These are phyloP conservation scores for Apolygus lucorum DNA, from an alignment of 1,140 invertebrate species.

Conservation along the genomic window DNA sequence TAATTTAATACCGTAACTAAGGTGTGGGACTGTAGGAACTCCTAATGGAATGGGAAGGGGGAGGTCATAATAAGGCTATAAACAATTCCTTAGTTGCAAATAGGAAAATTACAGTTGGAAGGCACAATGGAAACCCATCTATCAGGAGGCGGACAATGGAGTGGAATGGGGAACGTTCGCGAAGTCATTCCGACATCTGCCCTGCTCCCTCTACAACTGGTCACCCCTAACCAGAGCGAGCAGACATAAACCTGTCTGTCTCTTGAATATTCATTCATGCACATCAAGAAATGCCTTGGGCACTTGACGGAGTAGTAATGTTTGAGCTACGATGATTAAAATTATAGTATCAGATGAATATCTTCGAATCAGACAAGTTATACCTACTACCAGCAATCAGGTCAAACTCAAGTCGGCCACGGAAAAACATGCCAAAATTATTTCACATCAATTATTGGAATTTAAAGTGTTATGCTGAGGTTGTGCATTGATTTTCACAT, in stretches of 20 bases:
- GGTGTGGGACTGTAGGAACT: background rate
- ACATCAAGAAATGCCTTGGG: too few relatives aligned
- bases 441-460: too few relatives aligned
- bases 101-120: conserved; percentile 15
- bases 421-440: too few relatives aligned
- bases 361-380: too few relatives aligned
- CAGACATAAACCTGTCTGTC: background rate
- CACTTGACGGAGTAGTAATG: too few relatives aligned
- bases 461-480: too few relatives aligned
- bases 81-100: conserved; percentile 16
- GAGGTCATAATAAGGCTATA: conserved; percentile 13
- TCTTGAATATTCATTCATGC: background rate
- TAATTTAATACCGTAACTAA: conserved; percentile 12
- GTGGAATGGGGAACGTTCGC: background rate
- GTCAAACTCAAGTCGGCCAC: too few relatives aligned
- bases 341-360: too few relatives aligned
- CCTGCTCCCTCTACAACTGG: background rate
- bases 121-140: conserved; percentile 13
- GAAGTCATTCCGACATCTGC: conserved; percentile 14
- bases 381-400: too few relatives aligned
- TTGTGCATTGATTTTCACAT: too few relatives aligned
- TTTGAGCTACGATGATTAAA: too few relatives aligned
- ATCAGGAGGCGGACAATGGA: background rate
- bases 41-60: background rate
- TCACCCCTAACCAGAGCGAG: background rate